A percentile compares a stretch with the other conserved stretches of the same genome.
Conservation (phyloP, 2,797 vertebrate species). For the Pachyuromys duprasi region DNA sequence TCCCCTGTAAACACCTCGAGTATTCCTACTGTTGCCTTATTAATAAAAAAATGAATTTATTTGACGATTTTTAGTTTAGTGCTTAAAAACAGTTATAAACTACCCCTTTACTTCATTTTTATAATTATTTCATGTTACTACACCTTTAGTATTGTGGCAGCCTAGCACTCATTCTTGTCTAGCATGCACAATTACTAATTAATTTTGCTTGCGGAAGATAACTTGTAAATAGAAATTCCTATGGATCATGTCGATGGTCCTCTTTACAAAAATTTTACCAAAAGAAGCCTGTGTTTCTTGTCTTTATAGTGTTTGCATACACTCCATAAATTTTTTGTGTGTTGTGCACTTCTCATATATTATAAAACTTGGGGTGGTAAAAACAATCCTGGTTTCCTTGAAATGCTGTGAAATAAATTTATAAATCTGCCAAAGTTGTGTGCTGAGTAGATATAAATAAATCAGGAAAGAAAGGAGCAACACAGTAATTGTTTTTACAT, state of each 20-base stretch:
- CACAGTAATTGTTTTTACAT: not conserved
- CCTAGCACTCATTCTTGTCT: not conserved
- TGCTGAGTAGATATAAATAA: not conserved
- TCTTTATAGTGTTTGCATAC: not conserved
- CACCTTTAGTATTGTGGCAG: not conserved
- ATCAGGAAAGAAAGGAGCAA: not conserved
- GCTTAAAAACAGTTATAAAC: not conserved
- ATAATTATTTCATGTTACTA: not conserved
- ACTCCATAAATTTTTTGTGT: not conserved
- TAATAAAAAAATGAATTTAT: conserved; percentile 7
- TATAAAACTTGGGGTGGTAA: not conserved
- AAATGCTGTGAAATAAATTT: conserved; percentile 37
- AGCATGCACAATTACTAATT: not conserved
- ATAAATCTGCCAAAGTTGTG: not conserved
- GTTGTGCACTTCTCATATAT: not conserved
- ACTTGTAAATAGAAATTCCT: not conserved
- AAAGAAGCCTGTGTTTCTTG: conserved; percentile 12
- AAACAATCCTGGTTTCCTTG: not conserved
- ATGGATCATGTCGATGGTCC: not conserved
- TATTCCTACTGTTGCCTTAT: not conserved
- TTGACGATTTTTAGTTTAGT: not conserved
- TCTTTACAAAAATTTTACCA: conserved; percentile 29
- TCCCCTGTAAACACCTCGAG: not conserved
- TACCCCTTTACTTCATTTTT: not conserved
- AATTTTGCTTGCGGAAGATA: conserved; percentile 5